Evolutionary conservation across 2,797 vertebrate species (phyloP).

Genomic region (Pangasius larnaudii): DNA sequence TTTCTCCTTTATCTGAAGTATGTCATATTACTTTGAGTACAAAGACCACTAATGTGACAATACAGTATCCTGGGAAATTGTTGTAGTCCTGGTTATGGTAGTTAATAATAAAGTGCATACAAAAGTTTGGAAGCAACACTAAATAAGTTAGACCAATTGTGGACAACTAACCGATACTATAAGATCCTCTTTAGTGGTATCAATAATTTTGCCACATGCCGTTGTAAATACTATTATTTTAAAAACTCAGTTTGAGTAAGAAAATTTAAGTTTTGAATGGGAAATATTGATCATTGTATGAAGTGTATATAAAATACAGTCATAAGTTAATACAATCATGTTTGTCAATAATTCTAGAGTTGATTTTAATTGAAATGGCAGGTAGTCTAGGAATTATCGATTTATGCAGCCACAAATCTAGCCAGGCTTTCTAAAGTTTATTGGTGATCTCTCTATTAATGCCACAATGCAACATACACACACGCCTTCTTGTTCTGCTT

Average conservation of each 20-base stretch:
- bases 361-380: neutral
- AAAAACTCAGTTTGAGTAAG: neutral
- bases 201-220: neutral
- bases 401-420: neutral
- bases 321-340: neutral
- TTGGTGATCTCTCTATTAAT: neutral
- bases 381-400: neutral
- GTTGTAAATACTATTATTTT: neutral
- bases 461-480: neutral
- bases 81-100: neutral
- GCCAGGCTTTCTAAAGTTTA: neutral
- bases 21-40: neutral
- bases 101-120: neutral
- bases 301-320: neutral
- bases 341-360: neutral
- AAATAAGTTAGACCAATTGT: conserved; percentile 9
- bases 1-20: neutral
- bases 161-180: neutral
- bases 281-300: neutral
- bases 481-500: neutral
- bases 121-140: neutral
- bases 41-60: neutral
- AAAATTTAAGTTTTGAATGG: no score
- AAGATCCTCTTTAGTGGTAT: neutral
- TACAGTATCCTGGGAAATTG: neutral